A percentile compares a stretch with the other conserved stretches of the same genome.
These are phyloP conservation scores for Pandemis cinnamomeana DNA, from an alignment of 2,888 invertebrate species.

Conservation along the genomic window DNA sequence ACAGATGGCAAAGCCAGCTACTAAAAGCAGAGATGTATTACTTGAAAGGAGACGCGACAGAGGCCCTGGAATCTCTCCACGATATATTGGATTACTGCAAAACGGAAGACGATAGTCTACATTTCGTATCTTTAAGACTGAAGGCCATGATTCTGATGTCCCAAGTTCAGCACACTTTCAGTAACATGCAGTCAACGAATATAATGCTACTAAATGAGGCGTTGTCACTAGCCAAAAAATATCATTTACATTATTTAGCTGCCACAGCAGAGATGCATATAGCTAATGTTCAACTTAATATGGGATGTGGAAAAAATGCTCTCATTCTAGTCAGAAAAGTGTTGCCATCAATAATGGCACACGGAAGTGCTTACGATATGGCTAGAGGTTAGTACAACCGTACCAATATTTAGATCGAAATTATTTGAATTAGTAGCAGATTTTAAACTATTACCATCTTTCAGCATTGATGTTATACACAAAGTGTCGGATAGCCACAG, in stretches of 20 bases:
- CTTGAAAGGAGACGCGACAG: conserved; percentile 78
- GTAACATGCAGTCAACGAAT: conserved; percentile 81
- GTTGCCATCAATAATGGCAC: conserved; percentile 89
- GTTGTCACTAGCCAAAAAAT: conserved; percentile 88
- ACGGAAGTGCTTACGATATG: conserved; percentile 92
- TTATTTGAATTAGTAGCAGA: too few species aligned
- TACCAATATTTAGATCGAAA: too few species aligned
- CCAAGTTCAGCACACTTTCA: conserved; percentile 85
- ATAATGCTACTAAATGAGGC: conserved; percentile 87
- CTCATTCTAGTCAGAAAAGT: conserved; percentile 88
- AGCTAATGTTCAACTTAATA: conserved; percentile 89
- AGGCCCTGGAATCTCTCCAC: conserved; percentile 77
- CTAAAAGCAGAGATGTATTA: conserved; percentile 83
- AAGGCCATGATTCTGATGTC: conserved; percentile 89
- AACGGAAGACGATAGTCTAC: conserved; percentile 79
- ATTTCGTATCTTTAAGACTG: conserved; percentile 84
- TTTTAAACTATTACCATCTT: conserved; percentile 39
- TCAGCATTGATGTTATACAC: conserved; percentile 88
- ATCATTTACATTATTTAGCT: conserved; percentile 91
- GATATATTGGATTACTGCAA: conserved; percentile 82
- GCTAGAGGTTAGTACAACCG: conserved; percentile 84
- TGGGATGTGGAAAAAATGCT: conserved; percentile 91
- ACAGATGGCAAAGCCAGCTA: conserved; percentile 87
- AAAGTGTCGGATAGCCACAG: conserved; percentile 90
- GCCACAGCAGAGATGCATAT: conserved; percentile 91